phyloP scores from a whole-genome alignment of 1,140 invertebrate genomes.

The Proales similis region DNA sequence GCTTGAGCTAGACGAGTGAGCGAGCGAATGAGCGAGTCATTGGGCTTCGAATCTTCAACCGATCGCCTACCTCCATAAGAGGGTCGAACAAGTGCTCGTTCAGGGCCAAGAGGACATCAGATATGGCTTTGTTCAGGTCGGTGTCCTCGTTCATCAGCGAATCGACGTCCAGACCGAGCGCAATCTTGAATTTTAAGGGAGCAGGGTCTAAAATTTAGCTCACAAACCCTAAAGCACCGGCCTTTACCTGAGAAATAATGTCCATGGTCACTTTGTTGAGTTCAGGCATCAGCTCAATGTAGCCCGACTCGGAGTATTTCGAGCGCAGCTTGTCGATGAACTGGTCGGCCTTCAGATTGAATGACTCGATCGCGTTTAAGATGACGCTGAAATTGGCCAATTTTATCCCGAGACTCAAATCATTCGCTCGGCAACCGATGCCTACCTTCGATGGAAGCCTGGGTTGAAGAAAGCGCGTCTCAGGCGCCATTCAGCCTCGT shows the following conservation, averaged over 20 bases:
- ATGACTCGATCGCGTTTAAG: not conserved
- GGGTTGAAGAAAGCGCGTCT: conserved; percentile 13
- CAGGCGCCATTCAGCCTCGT: conserved; percentile 1
- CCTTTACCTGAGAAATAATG: too few relatives aligned
- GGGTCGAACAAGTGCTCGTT: not conserved
- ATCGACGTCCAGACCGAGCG: conserved; percentile 8
- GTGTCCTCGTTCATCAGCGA: not conserved
- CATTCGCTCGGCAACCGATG: too few relatives aligned
- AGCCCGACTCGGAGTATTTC: not conserved
- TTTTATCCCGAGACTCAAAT: not conserved
- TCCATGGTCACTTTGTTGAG: conserved; percentile 28
- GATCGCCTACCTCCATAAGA: not conserved
- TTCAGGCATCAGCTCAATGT: conserved; percentile 12
- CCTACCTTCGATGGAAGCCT: conserved; percentile 23
- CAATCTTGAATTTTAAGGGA: not conserved
- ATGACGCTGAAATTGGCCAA: not conserved
- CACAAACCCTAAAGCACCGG: too few relatives aligned
- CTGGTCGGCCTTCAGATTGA: conserved; percentile 9
- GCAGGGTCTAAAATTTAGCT: too few relatives aligned
- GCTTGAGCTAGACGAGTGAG: not conserved
- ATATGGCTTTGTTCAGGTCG: not conserved
- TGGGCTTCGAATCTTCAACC: not conserved
- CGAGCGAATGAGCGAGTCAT: too few relatives aligned
- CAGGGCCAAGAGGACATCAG: not conserved
- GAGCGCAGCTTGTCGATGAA: conserved; percentile 7